Evolutionary conservation across 2,888 invertebrate genomes (phyloP), one percentile per base, ranked within the genome.

Genomic region (Scaptomyza flava): DNA sequence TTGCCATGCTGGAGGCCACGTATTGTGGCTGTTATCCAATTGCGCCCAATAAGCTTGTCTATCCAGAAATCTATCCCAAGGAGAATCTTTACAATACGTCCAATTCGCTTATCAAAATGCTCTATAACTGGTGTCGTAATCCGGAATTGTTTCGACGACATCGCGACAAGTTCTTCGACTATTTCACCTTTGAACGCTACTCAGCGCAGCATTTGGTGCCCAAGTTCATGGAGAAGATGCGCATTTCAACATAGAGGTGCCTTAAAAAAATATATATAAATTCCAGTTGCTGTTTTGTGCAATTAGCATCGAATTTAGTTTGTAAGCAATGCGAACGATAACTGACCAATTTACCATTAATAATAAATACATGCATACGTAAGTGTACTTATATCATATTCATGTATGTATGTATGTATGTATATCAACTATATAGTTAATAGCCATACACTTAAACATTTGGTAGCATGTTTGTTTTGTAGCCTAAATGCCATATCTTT

Each of bases 1-100:
- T 96, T 23, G 93, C 95, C 23, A 95, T 96, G 95, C 87, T 96
- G 65, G 96, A 96, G 91, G 95, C 95, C n/a, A 93, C 93, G 2
- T 93, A 93, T 76, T 93, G 93, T 71, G 95, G 95, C n/a, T 96
- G 95, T 89, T 94, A 94, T 89, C 96, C 96, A 3, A 90, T 96
- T 30, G 94, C 94, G 54, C 96, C 96, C 6, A 94, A 94, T 76
- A 91, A 93, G 71, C 91, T 96, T 4, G 95, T 95, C 2, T 96
- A 96, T 92, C 95, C 95, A 1, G 96, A 96, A 92, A 93, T 96
- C 64, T 96, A 95, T 91, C 94, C 93, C 58, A 90, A 91, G 45
- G 92, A 93, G 47, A 95, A 94, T 87, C 91, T 95, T 4, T 95
- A 94, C 87, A 93, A 93, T 48, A 93, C 94, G 64, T 91, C 93